Base-by-base conservation (phyloP, 2,797 vertebrate species). In the Alosa sapidissima region DNA sequence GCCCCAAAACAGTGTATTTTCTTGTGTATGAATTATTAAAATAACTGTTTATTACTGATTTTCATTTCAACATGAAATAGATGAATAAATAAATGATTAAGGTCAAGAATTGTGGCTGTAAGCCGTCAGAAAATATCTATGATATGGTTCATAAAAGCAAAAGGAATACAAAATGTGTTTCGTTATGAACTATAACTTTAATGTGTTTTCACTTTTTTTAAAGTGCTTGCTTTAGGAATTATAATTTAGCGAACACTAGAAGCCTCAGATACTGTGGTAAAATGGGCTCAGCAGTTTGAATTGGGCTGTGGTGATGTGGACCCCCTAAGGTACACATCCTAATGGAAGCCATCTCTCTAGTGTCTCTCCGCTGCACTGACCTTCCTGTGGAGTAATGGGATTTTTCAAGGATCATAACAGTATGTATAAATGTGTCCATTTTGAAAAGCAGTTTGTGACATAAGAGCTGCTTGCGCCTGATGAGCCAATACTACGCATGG, bases 361-460 rank as follows among this genome's bases (percentile, higher is more conserved):
- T 52, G 28, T 52, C 75, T 54, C 75, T 81, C 83, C 83, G 81
- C 84, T 84, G 68, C 47, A 58, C 62, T 81, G 19, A 51, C 78
- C 65, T 86, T 82, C 72, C 72, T 83, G 19, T 87, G 81, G 81
- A 83, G 85, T 88, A 87, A 89, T 87, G 86, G 86, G 83, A 86
- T 88, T 88, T 85, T 58, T 62, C 65, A 83, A 85, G 87, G 83
- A 86, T 85, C 82, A 82, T 81, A 75, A 84, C 85, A 84, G 28
- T 84, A 87, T 88, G 85, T 85, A 85, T 87, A 87, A 89, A 88
- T 84, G 83, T 87, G 82, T 87, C 72, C 51, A 36, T 87, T 88
- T 84, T 84, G 81, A 85, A 86, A 88, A 87, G 82, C 65, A 60
- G 83, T 86, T 86, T 87, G 81, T 86, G 85, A 84, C 83, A 86